These are phyloP conservation scores for Podargus strigoides DNA, from an alignment of 2,797 vertebrate species.

Conservation along the genomic window DNA sequence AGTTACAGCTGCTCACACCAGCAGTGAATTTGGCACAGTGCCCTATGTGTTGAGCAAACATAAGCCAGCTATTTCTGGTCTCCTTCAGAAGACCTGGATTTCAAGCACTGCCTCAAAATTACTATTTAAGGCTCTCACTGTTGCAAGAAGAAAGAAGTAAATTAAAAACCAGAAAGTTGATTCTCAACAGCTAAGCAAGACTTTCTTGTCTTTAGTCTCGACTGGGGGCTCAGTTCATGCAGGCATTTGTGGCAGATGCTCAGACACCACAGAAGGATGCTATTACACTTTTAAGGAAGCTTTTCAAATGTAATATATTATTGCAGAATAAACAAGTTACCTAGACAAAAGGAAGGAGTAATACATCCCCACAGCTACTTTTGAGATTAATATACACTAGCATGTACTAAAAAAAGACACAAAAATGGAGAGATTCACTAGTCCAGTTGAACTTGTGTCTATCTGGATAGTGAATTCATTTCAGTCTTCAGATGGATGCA, in stretches of 20 bases:
- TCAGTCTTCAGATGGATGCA: neutral
- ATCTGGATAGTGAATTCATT: neutral
- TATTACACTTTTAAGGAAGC: neutral
- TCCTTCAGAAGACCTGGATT: conserved; percentile 25
- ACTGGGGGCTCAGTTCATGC: neutral
- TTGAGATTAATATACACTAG: neutral
- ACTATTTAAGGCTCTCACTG: neutral
- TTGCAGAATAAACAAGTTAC: neutral
- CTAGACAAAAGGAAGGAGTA: neutral
- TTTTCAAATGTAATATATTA: neutral
- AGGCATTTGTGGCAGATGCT: neutral
- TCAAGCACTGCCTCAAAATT: neutral
- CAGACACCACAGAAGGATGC: neutral
- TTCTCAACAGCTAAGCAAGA: conserved; percentile 4
- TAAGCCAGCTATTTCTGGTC: neutral
- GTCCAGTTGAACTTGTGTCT: neutral
- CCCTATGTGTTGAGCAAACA: neutral
- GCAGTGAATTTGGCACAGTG: conserved; percentile 26
- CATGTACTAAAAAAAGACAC: neutral
- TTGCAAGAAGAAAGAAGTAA: neutral
- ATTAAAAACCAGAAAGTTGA: neutral
- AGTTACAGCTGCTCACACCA: conserved; percentile 49
- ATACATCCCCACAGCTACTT: neutral
- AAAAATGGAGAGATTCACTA: neutral
- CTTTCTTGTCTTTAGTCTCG: neutral